Base-by-base conservation (phyloP, 2,797 vertebrate species). In the Spinibarbus caldwelli region DNA sequence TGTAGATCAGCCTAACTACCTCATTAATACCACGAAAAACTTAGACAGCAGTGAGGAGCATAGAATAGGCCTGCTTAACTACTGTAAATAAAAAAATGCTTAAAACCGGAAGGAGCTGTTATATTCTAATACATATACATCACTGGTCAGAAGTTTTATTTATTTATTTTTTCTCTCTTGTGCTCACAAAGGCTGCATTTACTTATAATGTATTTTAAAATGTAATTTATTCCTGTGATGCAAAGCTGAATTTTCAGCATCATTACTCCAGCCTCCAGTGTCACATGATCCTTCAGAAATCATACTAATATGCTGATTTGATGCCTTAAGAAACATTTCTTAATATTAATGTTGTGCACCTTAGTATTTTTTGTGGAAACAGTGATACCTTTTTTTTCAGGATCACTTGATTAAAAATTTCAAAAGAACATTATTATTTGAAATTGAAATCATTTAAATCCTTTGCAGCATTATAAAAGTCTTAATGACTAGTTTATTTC, bases 1-100 rank as follows among this genome's bases (percentile, higher is more conserved):
- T 75, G 72, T 57, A 88, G 47, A 29, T 68, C 78, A 75, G 29
- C 23, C 43, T 26, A 41, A 81, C 62, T 26, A 49, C 15, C 66
- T 76, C 31, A 83, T 83, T 75, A 66, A 75, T 83, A 64, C n/a
- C 41, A 49, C 26, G n/a, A 3, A 17, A 84, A 77, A 84, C 34
- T 41, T 82, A 9, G 34, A 52, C 29, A 26, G 41, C 72, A 52
- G 21, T 29, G 71, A 76, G 23, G 11, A 84, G 52, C 6, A 19
- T 23, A 59, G n/a, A n/a, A n/a, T n/a, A n/a, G n/a, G n/a, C n/a
- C n/a, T n/a, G n/a, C n/a, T n/a, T n/a, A n/a, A n/a, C n/a, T 2
- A 36, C 6, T 52, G n/a, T 64, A 64, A 6, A 64, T 29, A n/a
- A n/a, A 64, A 62, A 59, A 29, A 45, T 54, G 21, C 52, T 19